phyloP scores from a whole-genome alignment of 2,113 vertebrate species.

The Muntiacus muntjak region DNA sequence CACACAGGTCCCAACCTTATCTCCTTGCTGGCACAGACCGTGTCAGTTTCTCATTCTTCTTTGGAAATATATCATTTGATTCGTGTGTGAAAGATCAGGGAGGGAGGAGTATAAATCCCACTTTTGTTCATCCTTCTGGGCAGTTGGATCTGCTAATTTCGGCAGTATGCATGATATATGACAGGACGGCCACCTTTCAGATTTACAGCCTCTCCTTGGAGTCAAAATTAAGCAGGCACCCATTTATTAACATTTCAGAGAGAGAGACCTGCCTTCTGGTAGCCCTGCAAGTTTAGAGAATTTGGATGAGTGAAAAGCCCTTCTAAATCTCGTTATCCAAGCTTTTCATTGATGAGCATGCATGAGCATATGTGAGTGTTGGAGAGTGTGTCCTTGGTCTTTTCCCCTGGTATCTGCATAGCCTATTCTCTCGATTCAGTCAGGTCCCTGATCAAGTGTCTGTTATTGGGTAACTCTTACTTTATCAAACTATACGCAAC shows the following conservation, averaged over 20 bases:
- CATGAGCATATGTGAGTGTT: background rate
- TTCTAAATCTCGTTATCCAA: background rate
- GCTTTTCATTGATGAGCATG: background rate
- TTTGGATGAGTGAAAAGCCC: constrained; percentile 8
- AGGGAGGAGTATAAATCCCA: constrained; percentile 69
- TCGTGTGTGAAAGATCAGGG: constrained; percentile 66
- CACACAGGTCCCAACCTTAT: constrained; percentile 60
- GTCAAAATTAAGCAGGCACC: constrained; percentile 62
- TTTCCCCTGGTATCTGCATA: background rate
- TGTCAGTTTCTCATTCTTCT: constrained; percentile 69
- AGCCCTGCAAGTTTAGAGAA: constrained; percentile 36
- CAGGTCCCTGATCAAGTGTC: background rate
- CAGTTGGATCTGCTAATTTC: constrained; percentile 66
- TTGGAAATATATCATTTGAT: constrained; percentile 70
- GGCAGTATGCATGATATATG: constrained; percentile 56
- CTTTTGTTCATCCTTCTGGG: constrained; percentile 71
- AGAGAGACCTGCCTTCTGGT: constrained; percentile 13
- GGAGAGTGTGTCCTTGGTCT: background rate
- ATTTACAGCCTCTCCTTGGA: constrained; percentile 61
- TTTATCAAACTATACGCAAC: background rate
- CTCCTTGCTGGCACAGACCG: constrained; percentile 49
- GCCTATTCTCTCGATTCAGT: background rate
- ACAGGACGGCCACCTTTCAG: constrained; percentile 44
- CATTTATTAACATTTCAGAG: constrained; percentile 70
- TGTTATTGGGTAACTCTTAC: background rate